Conservation (phyloP, 2,888 invertebrate genomes). For the Thymelicus acteon region DNA sequence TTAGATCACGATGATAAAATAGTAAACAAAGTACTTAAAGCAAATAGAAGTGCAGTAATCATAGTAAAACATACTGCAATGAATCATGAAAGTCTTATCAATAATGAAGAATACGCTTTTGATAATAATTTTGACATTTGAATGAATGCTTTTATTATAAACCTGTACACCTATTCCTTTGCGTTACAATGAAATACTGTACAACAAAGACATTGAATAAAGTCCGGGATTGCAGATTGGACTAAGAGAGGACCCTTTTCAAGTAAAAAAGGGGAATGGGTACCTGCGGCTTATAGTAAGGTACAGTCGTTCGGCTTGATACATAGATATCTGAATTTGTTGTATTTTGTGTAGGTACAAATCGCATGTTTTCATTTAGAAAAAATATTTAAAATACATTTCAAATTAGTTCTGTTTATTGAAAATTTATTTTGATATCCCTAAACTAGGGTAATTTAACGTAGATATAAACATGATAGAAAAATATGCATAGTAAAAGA, state of each 20-base stretch:
- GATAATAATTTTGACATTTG: constrained; percentile 4
- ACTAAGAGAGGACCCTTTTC: constrained; percentile 49
- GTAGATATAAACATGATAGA: background rate
- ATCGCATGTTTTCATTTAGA: background rate
- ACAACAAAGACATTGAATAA: constrained; percentile 48
- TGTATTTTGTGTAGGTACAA: background rate
- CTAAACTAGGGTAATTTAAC: background rate
- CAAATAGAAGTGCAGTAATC: background rate
- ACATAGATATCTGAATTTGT: background rate
- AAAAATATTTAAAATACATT: background rate
- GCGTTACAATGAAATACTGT: constrained; percentile 42
- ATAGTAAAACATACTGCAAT: background rate
- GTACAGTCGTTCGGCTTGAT: constrained; percentile 4
- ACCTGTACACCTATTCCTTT: constrained; percentile 20
- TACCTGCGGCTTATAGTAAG: constrained; percentile 63
- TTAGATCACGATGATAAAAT: background rate
- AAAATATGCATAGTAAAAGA: background rate
- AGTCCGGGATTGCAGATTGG: constrained; percentile 51
- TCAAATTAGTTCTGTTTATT: no score
- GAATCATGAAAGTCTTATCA: background rate
- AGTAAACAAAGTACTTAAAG: background rate
- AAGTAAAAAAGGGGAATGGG: constrained; percentile 71
- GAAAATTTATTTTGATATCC: no score
- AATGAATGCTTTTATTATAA: constrained; percentile 17
- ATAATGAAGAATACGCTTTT: background rate